phyloP scores from a whole-genome alignment of 2,113 vertebrate genomes.

The Stegastes partitus region DNA sequence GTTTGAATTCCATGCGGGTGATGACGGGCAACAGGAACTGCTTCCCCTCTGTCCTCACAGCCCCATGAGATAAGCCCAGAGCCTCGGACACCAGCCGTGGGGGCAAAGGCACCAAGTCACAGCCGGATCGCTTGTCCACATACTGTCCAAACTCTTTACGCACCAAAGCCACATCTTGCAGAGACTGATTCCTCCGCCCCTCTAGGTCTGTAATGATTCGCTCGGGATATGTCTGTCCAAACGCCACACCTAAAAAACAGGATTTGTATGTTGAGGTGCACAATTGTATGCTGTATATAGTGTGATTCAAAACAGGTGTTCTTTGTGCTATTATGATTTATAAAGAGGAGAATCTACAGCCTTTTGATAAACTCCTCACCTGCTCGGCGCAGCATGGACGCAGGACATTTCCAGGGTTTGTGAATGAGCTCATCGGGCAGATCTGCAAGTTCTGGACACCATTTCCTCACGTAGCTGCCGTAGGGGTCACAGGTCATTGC shows the following conservation, averaged over 20 bases:
- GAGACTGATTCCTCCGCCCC: constrained; percentile 74
- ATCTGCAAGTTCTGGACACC: constrained; percentile 83
- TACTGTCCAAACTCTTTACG: constrained; percentile 70
- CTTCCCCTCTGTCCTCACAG: constrained; percentile 40
- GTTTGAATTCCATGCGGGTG: constrained; percentile 84
- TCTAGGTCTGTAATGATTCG: constrained; percentile 78
- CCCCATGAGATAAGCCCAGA: constrained; percentile 58
- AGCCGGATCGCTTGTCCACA: constrained; percentile 79
- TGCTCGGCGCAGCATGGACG: constrained; percentile 75
- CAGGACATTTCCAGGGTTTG: constrained; percentile 83
- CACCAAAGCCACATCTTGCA: constrained; percentile 79
- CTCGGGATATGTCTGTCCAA: constrained; percentile 78
- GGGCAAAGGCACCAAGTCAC: constrained; percentile 80
- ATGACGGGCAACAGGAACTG: constrained; percentile 82
- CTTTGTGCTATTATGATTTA: too few relatives aligned
- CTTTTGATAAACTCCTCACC: constrained; percentile 60
- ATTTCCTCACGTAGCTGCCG: constrained; percentile 77
- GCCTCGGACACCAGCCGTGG: constrained; percentile 75
- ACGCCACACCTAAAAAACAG: constrained; percentile 65
- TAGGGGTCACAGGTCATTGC: constrained; percentile 83
- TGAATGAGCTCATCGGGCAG: constrained; percentile 83
- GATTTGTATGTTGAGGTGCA: neutral
- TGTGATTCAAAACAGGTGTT: neutral
- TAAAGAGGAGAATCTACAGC: neutral
- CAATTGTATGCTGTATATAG: neutral